Base-by-base conservation (phyloP, 2,888 invertebrate species). In the Parnassius mnemosyne region DNA sequence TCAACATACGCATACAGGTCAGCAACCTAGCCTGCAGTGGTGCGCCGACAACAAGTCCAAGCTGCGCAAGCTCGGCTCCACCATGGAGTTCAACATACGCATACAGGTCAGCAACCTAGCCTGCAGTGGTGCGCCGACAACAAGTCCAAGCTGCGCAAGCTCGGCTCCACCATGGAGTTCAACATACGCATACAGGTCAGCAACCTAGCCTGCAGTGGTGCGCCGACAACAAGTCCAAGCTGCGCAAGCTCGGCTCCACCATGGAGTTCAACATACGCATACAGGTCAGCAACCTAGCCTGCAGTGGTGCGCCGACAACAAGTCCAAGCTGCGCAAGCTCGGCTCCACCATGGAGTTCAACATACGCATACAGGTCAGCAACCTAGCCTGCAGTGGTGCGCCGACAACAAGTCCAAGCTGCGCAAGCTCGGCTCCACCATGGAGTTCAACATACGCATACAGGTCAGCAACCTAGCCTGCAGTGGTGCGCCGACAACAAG, bases 11-110 rank as follows among this genome's bases (percentile, higher is more conserved):
- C 16, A 16, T 16, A 16, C 16, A 16, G 16, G 16, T n/a, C n/a
- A n/a, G n/a, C n/a, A n/a, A n/a, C n/a, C n/a, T n/a, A n/a, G 98
- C 82, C 94, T 98, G 64, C 93, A 95, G 66, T 99, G 99, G 99
- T 99, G 99, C 87, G 96, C 97, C 77, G 99, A 99, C 81, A 98
- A 99, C 91, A 96, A 97, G 84, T 98, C 98, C 46, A 98, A 98
- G 81, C 93, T 99, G 67, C 93, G 98, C 61, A 98, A 98, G 89
- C 94, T 98, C 68, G 97, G 97, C 84, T 98, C 98, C 59, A 97
- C 95, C 61, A 95, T 99, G 93, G 99, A 99, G 87, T 20, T 20
- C 34, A 34, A 34, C 34, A 34, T 34, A 34, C n/a, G n/a, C n/a
- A n/a, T n/a, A n/a, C n/a, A n/a, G n/a, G n/a, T n/a, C n/a, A n/a